Percentiles rank a stretch among this genome's conserved stretches.
Conservation (phyloP, 2,797 vertebrate species). For the Stomatorhinus walkeri region DNA sequence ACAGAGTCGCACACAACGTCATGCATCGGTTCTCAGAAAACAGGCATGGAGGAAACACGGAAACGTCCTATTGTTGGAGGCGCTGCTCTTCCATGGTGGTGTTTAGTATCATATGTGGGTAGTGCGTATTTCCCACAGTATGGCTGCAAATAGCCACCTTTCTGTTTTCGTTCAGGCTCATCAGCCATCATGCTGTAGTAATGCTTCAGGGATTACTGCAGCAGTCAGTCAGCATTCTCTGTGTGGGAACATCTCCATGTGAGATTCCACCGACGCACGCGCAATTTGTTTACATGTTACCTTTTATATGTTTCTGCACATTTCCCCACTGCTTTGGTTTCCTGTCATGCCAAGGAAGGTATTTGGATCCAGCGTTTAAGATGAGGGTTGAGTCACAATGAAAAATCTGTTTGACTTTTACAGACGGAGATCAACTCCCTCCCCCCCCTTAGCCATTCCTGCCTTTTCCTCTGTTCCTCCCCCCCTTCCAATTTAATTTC, state of each 20-base stretch:
- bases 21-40: not conserved
- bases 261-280: not conserved
- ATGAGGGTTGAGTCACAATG: not conserved
- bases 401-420: constrained; percentile 9
- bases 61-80: not conserved
- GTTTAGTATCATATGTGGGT: not conserved
- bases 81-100: too few species aligned
- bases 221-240: not conserved
- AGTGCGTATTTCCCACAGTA: not conserved
- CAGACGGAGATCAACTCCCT: not conserved
- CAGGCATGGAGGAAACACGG: not conserved
- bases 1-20: not conserved
- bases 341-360: not conserved
- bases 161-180: not conserved
- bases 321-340: not conserved
- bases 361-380: not conserved
- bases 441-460: not conserved
- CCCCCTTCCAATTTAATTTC: constrained; percentile 43
- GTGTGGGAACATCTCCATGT: not conserved
- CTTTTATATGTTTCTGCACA: not conserved
- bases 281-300: not conserved
- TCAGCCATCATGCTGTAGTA: not conserved
- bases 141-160: not conserved
- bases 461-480: constrained; percentile 25
- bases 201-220: not conserved